These are phyloP conservation scores for Sebastes taczanowskii DNA, from an alignment of 2,797 vertebrate genomes.

Conservation along the genomic window DNA sequence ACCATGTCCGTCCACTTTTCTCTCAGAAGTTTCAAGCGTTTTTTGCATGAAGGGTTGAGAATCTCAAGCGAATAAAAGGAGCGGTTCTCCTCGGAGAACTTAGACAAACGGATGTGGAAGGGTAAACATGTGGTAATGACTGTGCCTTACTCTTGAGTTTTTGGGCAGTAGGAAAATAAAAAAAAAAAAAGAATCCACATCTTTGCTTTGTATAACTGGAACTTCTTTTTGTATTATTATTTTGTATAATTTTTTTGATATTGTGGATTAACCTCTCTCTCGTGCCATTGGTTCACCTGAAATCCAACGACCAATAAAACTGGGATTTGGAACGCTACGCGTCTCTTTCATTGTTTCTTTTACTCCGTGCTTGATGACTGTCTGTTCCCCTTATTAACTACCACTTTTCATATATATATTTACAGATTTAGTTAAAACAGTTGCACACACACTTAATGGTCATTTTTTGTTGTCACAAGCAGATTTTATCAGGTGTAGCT, in stretches of 20 bases:
- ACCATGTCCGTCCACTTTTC: neutral
- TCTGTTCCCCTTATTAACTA: neutral
- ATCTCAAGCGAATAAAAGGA: conserved; percentile 36
- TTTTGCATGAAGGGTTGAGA: conserved; percentile 48
- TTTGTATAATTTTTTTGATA: conserved; percentile 83
- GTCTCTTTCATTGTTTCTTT: neutral
- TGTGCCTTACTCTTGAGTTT: conserved; percentile 81
- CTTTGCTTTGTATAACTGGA: conserved; percentile 86
- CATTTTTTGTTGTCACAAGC: neutral
- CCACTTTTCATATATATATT: neutral
- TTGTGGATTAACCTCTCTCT: conserved; percentile 86
- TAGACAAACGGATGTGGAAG: conserved; percentile 67
- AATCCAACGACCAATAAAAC: conserved; percentile 84
- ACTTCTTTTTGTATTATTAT: conserved; percentile 84
- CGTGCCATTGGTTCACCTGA: conserved; percentile 97
- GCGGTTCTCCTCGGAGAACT: conserved; percentile 36
- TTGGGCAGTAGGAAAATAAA: conserved; percentile 74
- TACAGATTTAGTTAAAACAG: too few species aligned
- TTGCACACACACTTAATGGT: too few species aligned
- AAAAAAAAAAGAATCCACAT: conserved; percentile 80
- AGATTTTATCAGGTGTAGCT: too few species aligned
- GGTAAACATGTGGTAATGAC: conserved; percentile 80
- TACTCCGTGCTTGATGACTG: neutral
- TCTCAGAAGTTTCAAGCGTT: neutral
- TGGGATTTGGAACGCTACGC: conserved; percentile 76